A percentile compares a stretch with the other conserved stretches of the same genome.
Conservation (phyloP, 2,113 vertebrate species). For the Pantherophis guttatus region DNA sequence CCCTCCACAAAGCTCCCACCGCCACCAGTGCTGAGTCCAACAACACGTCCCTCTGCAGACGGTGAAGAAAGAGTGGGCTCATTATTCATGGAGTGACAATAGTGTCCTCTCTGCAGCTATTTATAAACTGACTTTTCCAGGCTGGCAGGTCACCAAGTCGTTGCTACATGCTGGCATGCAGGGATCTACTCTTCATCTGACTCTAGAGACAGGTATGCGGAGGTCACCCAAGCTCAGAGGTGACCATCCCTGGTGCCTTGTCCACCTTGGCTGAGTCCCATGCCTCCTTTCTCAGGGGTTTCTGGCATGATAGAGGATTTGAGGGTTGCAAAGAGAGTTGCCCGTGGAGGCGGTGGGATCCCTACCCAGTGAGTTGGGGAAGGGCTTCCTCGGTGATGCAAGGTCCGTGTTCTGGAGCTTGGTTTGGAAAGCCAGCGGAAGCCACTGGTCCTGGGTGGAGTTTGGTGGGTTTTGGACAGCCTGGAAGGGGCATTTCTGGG, state of each 20-base stretch:
- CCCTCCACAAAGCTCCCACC: not conserved
- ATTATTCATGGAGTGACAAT: conserved; percentile 2
- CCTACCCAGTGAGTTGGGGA: not conserved
- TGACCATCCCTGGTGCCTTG: not conserved
- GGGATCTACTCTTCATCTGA: not conserved
- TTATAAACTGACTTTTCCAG: conserved; percentile 15
- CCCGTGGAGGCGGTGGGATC: not conserved
- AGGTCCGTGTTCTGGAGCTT: not conserved
- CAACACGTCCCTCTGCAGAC: not conserved
- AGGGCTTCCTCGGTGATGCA: not conserved
- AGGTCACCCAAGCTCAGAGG: not conserved
- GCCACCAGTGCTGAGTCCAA: not conserved
- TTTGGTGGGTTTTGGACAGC: not conserved
- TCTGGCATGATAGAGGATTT: not conserved
- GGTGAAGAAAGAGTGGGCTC: not conserved
- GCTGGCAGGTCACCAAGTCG: conserved; percentile 34
- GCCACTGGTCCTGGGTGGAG: not conserved
- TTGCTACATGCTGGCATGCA: not conserved
- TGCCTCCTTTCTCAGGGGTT: not conserved
- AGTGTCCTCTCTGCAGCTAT: conserved; percentile 11
- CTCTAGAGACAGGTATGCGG: not conserved
- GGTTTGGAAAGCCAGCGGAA: not conserved
- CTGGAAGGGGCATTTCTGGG: not conserved
- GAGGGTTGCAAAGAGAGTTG: not conserved
- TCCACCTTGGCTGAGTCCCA: not conserved